Conservation (phyloP, 2,797 vertebrate species). For the Typhlichthys eigenmanni region DNA sequence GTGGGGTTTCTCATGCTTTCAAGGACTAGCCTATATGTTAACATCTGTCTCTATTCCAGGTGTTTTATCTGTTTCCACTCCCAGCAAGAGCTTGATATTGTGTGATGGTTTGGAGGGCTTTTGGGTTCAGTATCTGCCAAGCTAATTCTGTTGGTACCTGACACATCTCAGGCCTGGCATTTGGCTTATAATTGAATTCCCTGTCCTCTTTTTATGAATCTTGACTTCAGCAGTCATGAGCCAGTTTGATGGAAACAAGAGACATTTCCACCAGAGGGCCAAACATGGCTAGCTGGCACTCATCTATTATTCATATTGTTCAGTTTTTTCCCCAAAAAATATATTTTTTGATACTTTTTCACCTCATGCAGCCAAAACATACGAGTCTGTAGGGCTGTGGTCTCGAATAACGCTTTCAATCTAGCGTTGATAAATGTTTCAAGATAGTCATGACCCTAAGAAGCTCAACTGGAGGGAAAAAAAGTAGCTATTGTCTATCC, state of each 20-base stretch:
- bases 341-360: constrained; percentile 58
- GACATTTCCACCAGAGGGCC: constrained; percentile 64
- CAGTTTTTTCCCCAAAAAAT: constrained; percentile 56
- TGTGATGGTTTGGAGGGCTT: constrained; percentile 28
- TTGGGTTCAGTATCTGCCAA: constrained; percentile 51
- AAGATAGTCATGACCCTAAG: constrained; percentile 34
- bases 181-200: constrained; percentile 66
- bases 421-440: constrained; percentile 58
- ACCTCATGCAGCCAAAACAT: constrained; percentile 49
- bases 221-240: constrained; percentile 63
- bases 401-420: constrained; percentile 63
- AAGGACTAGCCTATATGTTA: constrained; percentile 55
- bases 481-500: constrained; percentile 29
- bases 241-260: constrained; percentile 70
- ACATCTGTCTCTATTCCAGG: constrained; percentile 48
- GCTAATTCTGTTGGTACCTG: constrained; percentile 58
- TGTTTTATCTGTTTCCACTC: constrained; percentile 37
- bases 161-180: constrained; percentile 60
- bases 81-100: constrained; percentile 32
- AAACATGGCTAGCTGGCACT: constrained; percentile 53
- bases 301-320: constrained; percentile 70
- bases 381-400: constrained; percentile 36
- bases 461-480: constrained; percentile 30
- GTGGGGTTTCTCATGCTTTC: constrained; percentile 41
- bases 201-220: constrained; percentile 47